Evolutionary conservation across 2,888 invertebrate species (phyloP).

Genomic region (Acrobasis consociella): DNA sequence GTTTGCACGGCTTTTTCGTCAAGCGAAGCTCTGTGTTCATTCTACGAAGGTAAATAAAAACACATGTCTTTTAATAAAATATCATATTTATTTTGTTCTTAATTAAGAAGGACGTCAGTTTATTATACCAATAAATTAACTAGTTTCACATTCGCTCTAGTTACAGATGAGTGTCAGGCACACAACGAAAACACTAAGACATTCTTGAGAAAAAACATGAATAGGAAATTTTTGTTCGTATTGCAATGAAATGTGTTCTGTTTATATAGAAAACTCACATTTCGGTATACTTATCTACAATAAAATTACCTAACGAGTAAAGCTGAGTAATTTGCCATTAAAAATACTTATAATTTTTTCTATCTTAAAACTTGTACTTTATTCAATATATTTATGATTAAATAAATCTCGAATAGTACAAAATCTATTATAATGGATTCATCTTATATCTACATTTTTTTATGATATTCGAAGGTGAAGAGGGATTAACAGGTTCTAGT

Average conservation of each 20-base stretch:
- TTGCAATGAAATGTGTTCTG: background rate
- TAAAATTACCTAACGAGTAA: constrained; percentile 27
- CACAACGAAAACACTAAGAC: constrained; percentile 19
- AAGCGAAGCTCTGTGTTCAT: too few relatives aligned
- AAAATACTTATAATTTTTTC: constrained; percentile 12
- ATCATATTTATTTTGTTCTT: constrained; percentile 24
- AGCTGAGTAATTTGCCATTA: constrained; percentile 27
- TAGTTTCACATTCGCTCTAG: constrained; percentile 27
- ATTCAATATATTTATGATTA: constrained; percentile 14
- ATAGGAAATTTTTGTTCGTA: background rate
- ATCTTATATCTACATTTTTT: background rate
- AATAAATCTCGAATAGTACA: constrained; percentile 45
- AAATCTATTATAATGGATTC: constrained; percentile 29
- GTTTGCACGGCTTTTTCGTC: too few relatives aligned
- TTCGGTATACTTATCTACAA: constrained; percentile 14
- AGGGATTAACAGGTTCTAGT: background rate
- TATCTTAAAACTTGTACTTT: constrained; percentile 10
- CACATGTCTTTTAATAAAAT: constrained; percentile 9
- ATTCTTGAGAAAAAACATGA: constrained; percentile 21
- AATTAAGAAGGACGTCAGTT: constrained; percentile 27
- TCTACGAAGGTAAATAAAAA: background rate
- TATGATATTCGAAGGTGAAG: constrained; percentile 2
- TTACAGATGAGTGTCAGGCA: constrained; percentile 29
- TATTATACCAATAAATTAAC: constrained; percentile 26
- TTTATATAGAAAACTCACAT: background rate